Conservation (phyloP, 2,113 vertebrate genomes). For the Sminthopsis crassicaudata region DNA sequence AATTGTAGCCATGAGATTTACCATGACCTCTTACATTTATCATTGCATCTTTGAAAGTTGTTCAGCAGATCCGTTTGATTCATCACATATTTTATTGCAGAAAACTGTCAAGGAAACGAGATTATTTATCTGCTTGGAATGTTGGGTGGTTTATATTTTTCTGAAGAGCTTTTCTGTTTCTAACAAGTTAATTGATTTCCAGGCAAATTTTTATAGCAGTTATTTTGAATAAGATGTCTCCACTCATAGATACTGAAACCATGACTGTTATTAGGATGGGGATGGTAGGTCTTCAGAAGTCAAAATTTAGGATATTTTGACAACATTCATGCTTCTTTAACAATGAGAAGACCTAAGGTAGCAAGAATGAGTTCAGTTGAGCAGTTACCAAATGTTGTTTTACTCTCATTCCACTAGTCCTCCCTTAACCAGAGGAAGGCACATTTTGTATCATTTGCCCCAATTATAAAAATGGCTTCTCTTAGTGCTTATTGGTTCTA, state of each 20-base stretch:
- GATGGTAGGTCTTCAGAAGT: background rate
- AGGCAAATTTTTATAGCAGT: background rate
- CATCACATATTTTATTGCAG: background rate
- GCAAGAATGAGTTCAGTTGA: background rate
- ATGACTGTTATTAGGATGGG: background rate
- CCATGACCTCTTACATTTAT: conserved; percentile 2
- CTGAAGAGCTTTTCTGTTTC: background rate
- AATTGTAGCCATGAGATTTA: background rate
- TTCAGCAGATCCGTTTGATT: background rate
- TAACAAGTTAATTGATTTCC: background rate
- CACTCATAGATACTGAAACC: background rate
- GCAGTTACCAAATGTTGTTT: background rate
- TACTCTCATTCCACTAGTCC: background rate
- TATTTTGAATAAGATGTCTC: background rate
- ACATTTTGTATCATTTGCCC: background rate
- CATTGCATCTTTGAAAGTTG: background rate
- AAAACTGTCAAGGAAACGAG: background rate
- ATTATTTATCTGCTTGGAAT: background rate
- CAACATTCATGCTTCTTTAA: background rate
- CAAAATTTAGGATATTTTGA: background rate
- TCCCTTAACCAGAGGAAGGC: background rate
- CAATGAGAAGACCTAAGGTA: background rate
- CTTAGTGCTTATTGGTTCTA: background rate
- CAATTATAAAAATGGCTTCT: background rate
- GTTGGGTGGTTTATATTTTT: background rate